These are phyloP conservation scores for Pleuronectes platessa DNA, from an alignment of 2,113 vertebrate species.

Conservation along the genomic window DNA sequence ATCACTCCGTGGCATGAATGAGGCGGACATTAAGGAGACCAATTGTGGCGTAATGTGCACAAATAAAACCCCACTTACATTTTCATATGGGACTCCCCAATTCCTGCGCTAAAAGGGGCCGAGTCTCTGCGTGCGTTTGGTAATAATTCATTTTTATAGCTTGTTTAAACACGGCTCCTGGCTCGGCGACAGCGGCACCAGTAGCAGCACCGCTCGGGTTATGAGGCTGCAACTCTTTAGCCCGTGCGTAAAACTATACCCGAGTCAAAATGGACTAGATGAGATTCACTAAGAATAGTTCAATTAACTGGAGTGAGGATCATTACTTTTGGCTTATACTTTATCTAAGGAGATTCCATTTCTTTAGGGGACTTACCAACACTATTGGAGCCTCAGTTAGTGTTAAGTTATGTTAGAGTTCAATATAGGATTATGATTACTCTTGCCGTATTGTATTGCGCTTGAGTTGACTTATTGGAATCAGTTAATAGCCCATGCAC, in stretches of 20 bases:
- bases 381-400: constrained; percentile 1
- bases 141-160: constrained; percentile 99
- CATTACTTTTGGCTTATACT: not conserved
- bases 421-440: constrained; percentile 48
- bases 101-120: constrained; percentile 87
- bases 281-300: constrained; percentile 42
- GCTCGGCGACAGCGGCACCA: constrained; percentile 75
- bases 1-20: constrained; percentile 98
- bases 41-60: constrained; percentile 93
- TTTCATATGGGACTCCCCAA: constrained; percentile 86
- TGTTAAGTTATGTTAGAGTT: constrained; percentile 6
- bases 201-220: constrained; percentile 63
- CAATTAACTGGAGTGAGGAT: not conserved
- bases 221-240: constrained; percentile 60
- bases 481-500: constrained; percentile 30
- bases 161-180: constrained; percentile 89
- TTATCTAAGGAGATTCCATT: constrained; percentile 1
- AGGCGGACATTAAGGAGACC: constrained; percentile 97
- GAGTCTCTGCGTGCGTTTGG: constrained; percentile 89
- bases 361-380: constrained; percentile 6
- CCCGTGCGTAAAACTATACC: constrained; percentile 35
- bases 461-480: constrained; percentile 57
- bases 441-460: constrained; percentile 39
- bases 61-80: constrained; percentile 96
- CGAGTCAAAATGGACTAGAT: constrained; percentile 55